phyloP scores from a whole-genome alignment of 2,113 vertebrate species.

The Capra hircus region DNA sequence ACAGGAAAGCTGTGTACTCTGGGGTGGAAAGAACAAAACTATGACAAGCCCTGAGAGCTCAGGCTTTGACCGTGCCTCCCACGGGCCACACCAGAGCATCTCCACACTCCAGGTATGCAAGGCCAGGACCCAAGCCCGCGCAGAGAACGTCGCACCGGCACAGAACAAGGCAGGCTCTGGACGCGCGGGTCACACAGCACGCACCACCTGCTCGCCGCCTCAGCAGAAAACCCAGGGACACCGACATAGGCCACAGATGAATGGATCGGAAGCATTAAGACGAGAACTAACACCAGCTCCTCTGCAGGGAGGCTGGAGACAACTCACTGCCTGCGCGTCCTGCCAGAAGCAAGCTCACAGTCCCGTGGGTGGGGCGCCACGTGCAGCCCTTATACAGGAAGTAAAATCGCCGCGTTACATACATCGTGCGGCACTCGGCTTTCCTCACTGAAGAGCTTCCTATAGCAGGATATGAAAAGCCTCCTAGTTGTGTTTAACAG shows the following conservation, averaged over 20 bases:
- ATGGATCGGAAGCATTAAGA: too few species aligned
- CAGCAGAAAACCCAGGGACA: background rate
- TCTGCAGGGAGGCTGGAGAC: fast-evolving
- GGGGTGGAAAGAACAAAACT: background rate
- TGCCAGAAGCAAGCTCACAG: background rate
- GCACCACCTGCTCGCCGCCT: fast-evolving
- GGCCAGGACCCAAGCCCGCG: background rate
- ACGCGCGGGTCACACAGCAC: fast-evolving
- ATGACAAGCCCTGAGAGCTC: fast-evolving
- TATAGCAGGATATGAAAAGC: background rate
- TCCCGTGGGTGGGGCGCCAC: fast-evolving
- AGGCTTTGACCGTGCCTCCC: fast-evolving
- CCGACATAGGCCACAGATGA: fast-evolving
- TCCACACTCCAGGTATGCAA: fast-evolving
- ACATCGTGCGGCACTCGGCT: background rate
- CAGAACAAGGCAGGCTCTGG: fast-evolving
- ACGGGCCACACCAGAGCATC: fast-evolving
- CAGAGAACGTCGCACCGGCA: fast-evolving
- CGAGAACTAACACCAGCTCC: fast-evolving
- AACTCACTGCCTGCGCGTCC: fast-evolving
- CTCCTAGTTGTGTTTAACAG: background rate
- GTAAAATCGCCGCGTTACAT: fast-evolving
- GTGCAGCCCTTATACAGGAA: fast-evolving
- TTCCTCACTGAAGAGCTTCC: background rate
- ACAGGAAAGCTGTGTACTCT: fast-evolving